A percentile compares a stretch with the other conserved stretches of the same genome.
Conservation (phyloP, 2,113 vertebrate genomes). For the Clarias magur region DNA sequence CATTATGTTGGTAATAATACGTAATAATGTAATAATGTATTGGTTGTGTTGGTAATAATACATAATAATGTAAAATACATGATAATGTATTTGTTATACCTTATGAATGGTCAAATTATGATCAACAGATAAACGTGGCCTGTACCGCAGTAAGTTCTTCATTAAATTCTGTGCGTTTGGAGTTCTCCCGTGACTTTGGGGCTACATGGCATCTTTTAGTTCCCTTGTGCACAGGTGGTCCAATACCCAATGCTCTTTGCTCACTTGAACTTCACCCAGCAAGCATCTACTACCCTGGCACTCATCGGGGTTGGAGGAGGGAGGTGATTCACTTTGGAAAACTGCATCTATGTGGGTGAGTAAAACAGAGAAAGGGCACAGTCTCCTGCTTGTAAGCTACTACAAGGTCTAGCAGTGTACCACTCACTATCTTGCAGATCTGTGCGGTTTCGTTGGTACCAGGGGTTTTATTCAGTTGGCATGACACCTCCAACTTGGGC, state of each 20-base stretch:
- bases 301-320: constrained; percentile 91
- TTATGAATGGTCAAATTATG: neutral
- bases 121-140: constrained; percentile 88
- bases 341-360: constrained; percentile 94
- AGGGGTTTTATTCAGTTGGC: constrained; percentile 87
- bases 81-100: neutral
- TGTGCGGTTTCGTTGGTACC: constrained; percentile 96
- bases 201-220: constrained; percentile 95
- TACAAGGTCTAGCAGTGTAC: neutral
- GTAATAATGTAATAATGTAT: too few relatives aligned
- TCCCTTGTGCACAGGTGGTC: constrained; percentile 89
- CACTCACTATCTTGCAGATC: constrained; percentile 72
- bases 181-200: constrained; percentile 94
- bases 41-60: too few relatives aligned
- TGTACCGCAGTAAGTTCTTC: constrained; percentile 93
- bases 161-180: constrained; percentile 82
- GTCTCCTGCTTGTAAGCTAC: neutral
- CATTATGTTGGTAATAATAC: neutral
- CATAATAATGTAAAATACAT: too few relatives aligned
- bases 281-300: constrained; percentile 91
- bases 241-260: constrained; percentile 87
- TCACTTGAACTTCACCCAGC: constrained; percentile 94
- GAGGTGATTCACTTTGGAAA: constrained; percentile 92
- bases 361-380: neutral
- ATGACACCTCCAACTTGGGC: constrained; percentile 92